Conservation (phyloP, 2,113 vertebrate genomes). For the Lanius collurio region DNA sequence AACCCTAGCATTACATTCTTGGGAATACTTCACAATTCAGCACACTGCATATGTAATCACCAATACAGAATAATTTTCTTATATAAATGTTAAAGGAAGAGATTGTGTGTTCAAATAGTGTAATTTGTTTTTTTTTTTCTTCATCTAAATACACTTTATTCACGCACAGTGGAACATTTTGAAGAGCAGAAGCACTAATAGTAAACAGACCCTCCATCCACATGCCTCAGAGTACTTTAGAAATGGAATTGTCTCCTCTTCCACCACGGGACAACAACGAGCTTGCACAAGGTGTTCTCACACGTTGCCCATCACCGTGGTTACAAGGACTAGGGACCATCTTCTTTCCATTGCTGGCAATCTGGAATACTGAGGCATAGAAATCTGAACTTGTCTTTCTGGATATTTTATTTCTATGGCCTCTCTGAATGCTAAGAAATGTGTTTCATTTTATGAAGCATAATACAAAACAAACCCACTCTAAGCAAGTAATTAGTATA, state of each 20-base stretch:
- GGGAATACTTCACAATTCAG: neutral
- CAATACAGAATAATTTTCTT: neutral
- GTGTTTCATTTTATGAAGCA: neutral
- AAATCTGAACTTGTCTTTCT: neutral
- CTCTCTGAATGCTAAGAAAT: neutral
- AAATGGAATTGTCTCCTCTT: neutral
- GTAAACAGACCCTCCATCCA: neutral
- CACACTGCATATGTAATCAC: neutral
- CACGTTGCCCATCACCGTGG: neutral
- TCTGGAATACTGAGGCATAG: neutral
- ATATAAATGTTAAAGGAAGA: neutral
- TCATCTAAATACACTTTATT: neutral
- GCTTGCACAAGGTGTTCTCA: neutral
- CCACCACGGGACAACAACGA: neutral
- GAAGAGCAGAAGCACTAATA: neutral
- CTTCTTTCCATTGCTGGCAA: neutral
- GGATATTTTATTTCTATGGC: neutral
- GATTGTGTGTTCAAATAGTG: neutral
- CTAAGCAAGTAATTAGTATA: neutral
- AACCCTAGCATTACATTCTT: neutral
- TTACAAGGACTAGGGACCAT: rapidly evolving
- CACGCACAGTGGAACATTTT: neutral
- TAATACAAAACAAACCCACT: neutral
- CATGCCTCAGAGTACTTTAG: neutral
- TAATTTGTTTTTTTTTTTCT: neutral